These are phyloP conservation scores for Cephalophus harveyi DNA, from an alignment of 2,113 vertebrate species.

Conservation along the genomic window DNA sequence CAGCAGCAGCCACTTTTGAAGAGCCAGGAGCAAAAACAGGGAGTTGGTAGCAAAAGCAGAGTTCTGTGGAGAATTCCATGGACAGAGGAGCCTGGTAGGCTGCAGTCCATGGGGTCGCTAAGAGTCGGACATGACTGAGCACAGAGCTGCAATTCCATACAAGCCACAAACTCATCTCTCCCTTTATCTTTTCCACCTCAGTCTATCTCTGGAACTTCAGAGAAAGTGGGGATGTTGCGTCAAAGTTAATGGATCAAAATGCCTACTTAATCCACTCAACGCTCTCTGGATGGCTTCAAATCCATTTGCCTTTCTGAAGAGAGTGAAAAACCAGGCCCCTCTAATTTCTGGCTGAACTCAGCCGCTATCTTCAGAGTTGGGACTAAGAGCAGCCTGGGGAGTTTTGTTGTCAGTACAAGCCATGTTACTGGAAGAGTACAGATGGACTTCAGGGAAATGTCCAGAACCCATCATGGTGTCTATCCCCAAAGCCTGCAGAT, in stretches of 20 bases:
- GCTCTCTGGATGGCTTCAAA: constrained; percentile 42
- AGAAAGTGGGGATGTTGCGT: neutral
- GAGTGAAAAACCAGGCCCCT: constrained; percentile 43
- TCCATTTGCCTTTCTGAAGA: constrained; percentile 26
- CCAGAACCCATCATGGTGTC: neutral
- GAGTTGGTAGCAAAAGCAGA: neutral
- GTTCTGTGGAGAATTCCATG: too few species aligned
- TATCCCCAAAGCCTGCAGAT: neutral
- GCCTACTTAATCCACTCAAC: constrained; percentile 16
- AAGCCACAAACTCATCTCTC: neutral
- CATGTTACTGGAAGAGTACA: neutral
- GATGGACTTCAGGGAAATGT: neutral
- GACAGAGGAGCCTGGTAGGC: too few species aligned
- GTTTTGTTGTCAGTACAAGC: neutral
- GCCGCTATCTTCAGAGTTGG: neutral
- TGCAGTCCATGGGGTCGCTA: too few species aligned
- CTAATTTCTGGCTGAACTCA: neutral
- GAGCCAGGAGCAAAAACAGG: neutral
- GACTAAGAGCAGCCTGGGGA: neutral
- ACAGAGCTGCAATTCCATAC: neutral
- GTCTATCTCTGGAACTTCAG: neutral
- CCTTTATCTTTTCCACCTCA: neutral
- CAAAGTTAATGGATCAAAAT: constrained; percentile 9
- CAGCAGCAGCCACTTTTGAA: too few species aligned
- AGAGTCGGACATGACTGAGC: too few species aligned